Evolutionary conservation across 1,140 invertebrate species (phyloP).

Genomic region (Centruroides sculpturatus): DNA sequence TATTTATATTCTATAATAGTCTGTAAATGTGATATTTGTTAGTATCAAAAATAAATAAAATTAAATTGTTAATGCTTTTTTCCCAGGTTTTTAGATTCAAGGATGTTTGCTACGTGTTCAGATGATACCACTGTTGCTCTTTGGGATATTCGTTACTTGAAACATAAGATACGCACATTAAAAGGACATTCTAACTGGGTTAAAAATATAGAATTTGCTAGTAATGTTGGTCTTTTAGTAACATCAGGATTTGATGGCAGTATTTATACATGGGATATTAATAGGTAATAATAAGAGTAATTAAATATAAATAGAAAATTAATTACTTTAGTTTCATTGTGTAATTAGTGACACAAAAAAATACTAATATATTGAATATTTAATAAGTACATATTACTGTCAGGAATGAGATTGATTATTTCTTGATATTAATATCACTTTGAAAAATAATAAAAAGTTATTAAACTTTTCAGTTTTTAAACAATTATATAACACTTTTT

Average conservation of each 20-base stretch:
- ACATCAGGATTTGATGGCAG: slow-evolving; percentile 86
- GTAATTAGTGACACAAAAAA: too few relatives aligned
- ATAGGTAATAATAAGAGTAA: slow-evolving; percentile 43
- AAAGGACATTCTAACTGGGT: slow-evolving; percentile 89
- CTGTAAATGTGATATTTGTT: too few relatives aligned
- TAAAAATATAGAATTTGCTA: slow-evolving; percentile 87
- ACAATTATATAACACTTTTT: too few relatives aligned
- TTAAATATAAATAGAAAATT: background rate
- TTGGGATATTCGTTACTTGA: slow-evolving; percentile 78
- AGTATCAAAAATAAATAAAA: background rate
- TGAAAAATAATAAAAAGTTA: too few relatives aligned
- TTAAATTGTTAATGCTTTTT: slow-evolving; percentile 11
- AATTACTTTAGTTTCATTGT: too few relatives aligned
- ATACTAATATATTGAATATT: too few relatives aligned
- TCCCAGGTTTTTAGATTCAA: slow-evolving; percentile 66
- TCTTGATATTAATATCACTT: too few relatives aligned
- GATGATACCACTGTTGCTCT: slow-evolving; percentile 82
- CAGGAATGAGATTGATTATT: too few relatives aligned
- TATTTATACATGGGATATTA: slow-evolving; percentile 89
- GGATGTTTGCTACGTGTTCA: slow-evolving; percentile 81
- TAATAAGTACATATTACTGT: too few relatives aligned
- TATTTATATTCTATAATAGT: too few relatives aligned
- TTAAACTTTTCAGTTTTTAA: too few relatives aligned
- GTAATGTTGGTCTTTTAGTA: slow-evolving; percentile 65
- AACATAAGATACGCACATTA: slow-evolving; percentile 51